Percentiles rank a stretch among this genome's conserved stretches.
Conservation (phyloP, 2,888 invertebrate species). For the Dynastes grantii region DNA sequence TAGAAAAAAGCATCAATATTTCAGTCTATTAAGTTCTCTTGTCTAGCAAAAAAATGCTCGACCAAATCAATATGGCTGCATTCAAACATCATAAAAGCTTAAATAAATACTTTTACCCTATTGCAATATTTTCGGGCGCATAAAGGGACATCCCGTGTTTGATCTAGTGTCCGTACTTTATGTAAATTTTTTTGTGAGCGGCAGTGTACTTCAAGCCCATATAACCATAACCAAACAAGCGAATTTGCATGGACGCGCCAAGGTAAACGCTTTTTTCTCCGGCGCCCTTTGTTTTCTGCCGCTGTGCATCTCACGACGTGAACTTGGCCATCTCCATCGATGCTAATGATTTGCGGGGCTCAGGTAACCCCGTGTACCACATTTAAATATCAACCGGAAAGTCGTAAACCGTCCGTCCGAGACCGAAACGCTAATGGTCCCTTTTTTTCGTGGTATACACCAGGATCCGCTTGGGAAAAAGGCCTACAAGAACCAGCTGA, state of each 20-base stretch:
- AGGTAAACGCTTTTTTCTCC: constrained; percentile 45
- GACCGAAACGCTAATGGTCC: constrained; percentile 42
- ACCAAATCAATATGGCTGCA: too few species aligned
- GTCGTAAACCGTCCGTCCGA: constrained; percentile 23
- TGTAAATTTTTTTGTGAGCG: constrained; percentile 5
- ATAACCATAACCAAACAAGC: constrained; percentile 31
- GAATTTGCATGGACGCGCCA: constrained; percentile 49
- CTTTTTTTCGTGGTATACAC: constrained; percentile 45
- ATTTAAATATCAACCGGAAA: constrained; percentile 57
- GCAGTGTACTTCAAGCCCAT: not conserved
- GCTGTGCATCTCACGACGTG: constrained; percentile 27
- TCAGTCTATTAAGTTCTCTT: too few species aligned
- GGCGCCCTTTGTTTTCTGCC: constrained; percentile 50
- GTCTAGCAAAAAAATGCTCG: too few species aligned
- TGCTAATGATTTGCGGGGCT: constrained; percentile 67
- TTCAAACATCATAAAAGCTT: too few species aligned
- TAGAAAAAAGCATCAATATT: too few species aligned
- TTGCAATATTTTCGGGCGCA: not conserved
- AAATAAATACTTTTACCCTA: not conserved
- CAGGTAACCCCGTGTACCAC: constrained; percentile 61
- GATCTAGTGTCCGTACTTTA: not conserved
- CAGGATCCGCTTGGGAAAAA: not conserved
- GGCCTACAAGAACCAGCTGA: constrained; percentile 60
- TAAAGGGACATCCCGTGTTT: too few species aligned
- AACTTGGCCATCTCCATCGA: constrained; percentile 61